Evolutionary conservation across 2,888 invertebrate species (phyloP).

Genomic region (Halictus quadricinctus): DNA sequence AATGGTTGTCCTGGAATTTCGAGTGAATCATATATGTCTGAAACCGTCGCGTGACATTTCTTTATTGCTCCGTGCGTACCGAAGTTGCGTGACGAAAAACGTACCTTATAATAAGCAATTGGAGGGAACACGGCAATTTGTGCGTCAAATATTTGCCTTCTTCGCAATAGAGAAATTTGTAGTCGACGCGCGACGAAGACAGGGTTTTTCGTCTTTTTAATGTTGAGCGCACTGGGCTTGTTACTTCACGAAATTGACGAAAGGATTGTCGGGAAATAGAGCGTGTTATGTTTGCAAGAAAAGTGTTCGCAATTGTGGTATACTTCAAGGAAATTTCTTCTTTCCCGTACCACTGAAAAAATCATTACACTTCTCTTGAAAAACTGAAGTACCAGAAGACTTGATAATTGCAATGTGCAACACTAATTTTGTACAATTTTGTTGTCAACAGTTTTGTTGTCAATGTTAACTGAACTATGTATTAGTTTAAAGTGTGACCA

Average conservation of each 20-base stretch:
- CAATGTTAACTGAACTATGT: neutral
- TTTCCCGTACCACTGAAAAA: too few relatives aligned
- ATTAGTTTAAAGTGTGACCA: neutral
- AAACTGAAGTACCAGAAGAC: neutral
- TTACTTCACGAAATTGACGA: neutral
- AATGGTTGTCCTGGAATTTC: neutral
- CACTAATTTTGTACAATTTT: neutral
- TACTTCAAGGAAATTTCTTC: neutral
- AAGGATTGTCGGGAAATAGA: neutral
- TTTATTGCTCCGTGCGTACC: neutral
- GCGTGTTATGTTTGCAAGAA: neutral
- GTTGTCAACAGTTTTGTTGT: neutral
- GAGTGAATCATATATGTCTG: neutral
- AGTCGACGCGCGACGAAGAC: neutral
- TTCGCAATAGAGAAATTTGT: neutral
- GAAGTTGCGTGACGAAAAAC: too few relatives aligned
- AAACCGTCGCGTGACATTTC: neutral
- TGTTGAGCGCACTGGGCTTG: neutral
- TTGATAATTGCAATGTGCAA: neutral
- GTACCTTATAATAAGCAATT: neutral
- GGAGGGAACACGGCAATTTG: too few relatives aligned
- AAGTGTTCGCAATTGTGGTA: neutral
- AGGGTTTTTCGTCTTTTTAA: neutral
- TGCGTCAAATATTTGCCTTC: conserved; percentile 14
- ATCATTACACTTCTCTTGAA: too few relatives aligned